A percentile compares a stretch with the other conserved stretches of the same genome.
Evolutionary conservation across 2,113 vertebrate genomes (phyloP).

Genomic region (Laticauda colubrina): DNA sequence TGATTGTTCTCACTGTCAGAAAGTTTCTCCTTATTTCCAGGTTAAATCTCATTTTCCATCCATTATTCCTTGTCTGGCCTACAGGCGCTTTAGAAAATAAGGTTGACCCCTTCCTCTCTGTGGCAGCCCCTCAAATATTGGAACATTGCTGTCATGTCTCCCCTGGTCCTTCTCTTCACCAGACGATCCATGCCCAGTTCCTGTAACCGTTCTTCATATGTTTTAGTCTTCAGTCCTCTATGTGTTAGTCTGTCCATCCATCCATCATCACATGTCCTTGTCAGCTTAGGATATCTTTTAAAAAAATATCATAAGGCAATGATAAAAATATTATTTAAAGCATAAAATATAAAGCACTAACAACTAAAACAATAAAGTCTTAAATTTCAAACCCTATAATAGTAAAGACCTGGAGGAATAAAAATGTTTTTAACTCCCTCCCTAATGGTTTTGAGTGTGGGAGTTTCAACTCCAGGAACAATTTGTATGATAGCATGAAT

Average conservation of each 20-base stretch:
- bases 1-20: no score
- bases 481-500: not conserved
- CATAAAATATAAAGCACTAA: not conserved
- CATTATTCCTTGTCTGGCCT: no score
- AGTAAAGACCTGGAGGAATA: not conserved
- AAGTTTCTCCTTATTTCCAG: no score
- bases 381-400: not conserved
- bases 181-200: no score
- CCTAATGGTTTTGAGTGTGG: not conserved
- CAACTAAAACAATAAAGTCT: not conserved
- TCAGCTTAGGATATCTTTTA: not conserved
- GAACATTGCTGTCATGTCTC: no score
- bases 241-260: not conserved
- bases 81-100: no score
- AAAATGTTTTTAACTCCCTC: not conserved
- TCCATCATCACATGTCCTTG: not conserved
- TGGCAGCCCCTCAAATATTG: no score
- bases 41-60: no score
- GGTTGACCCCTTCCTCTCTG: no score
- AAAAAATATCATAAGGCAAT: not conserved
- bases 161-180: no score
- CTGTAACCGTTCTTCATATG: no score
- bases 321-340: not conserved
- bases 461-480: not conserved
- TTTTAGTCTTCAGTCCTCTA: no score